A percentile compares a stretch with the other conserved stretches of the same genome.
Evolutionary conservation across 53 echinoderm and acorn worm genomes (phyloP).

Genomic region (Echinarachnius parma): DNA sequence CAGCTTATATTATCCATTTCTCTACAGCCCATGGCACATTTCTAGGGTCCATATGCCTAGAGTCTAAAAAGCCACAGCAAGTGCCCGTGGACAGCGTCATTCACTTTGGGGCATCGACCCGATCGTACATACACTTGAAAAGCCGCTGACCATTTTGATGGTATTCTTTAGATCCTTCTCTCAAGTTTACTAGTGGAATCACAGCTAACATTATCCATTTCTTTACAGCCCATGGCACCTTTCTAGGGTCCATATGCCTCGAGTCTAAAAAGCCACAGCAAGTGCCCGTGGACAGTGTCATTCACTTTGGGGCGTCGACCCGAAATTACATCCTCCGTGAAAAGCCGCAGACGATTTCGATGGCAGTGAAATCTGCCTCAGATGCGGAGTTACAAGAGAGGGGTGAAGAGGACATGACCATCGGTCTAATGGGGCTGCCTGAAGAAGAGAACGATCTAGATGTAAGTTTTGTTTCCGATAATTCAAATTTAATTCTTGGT

Average conservation of each 20-base stretch:
- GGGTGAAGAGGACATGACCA: constrained; percentile 73
- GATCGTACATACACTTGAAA: constrained; percentile 89
- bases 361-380: constrained; percentile 19
- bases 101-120: constrained; percentile 87
- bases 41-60: constrained; percentile 86
- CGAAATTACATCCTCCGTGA: constrained; percentile 89
- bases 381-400: constrained; percentile 34
- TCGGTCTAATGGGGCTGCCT: constrained; percentile 82
- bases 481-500: no score
- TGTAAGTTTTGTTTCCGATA: constrained; percentile 33
- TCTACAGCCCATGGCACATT: constrained; percentile 90
- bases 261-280: constrained; percentile 92
- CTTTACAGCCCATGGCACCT: constrained; percentile 89
- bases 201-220: no score
- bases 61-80: constrained; percentile 88
- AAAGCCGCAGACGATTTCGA: constrained; percentile 77
- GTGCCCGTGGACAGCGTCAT: constrained; percentile 91
- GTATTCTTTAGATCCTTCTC: no score
- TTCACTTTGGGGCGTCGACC: constrained; percentile 91
- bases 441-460: constrained; percentile 95
- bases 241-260: constrained; percentile 84
- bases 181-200: no score
- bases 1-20: no score
- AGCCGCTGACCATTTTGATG: constrained; percentile 69
- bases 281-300: constrained; percentile 86